These are phyloP conservation scores for Hydrochoerus hydrochaeris DNA, from an alignment of 2,113 vertebrate genomes.

Conservation along the genomic window DNA sequence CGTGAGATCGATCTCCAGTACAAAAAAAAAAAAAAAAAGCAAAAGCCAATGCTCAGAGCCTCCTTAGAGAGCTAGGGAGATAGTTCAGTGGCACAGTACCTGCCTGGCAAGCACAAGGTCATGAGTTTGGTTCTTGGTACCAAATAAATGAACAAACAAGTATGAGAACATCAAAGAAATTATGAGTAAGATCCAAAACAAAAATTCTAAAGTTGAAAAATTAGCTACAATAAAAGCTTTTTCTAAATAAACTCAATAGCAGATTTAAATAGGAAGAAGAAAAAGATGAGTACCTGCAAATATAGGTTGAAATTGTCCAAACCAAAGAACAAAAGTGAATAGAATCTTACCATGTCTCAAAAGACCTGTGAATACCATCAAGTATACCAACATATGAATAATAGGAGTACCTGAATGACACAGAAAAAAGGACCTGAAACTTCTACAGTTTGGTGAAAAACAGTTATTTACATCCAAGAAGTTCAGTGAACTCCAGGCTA, in stretches of 20 bases:
- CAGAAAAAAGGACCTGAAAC: neutral
- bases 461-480: neutral
- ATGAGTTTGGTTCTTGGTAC: too few species aligned
- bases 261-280: neutral
- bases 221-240: neutral
- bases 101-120: too few species aligned
- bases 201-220: slow-evolving; percentile 14
- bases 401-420: neutral
- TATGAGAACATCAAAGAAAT: neutral
- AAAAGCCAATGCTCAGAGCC: too few species aligned
- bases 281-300: neutral
- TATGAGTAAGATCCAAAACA: neutral
- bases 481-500: neutral
- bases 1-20: too few species aligned
- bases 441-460: neutral
- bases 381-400: neutral
- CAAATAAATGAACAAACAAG: too few species aligned
- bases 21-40: too few species aligned
- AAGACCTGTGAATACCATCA: neutral
- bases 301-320: neutral
- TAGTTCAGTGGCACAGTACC: too few species aligned
- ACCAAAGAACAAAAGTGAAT: neutral
- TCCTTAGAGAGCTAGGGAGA: too few species aligned
- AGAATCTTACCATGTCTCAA: neutral
- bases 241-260: neutral